Conservation (phyloP, 1,140 invertebrate species). For the Ptiloglossa arizonensis region DNA sequence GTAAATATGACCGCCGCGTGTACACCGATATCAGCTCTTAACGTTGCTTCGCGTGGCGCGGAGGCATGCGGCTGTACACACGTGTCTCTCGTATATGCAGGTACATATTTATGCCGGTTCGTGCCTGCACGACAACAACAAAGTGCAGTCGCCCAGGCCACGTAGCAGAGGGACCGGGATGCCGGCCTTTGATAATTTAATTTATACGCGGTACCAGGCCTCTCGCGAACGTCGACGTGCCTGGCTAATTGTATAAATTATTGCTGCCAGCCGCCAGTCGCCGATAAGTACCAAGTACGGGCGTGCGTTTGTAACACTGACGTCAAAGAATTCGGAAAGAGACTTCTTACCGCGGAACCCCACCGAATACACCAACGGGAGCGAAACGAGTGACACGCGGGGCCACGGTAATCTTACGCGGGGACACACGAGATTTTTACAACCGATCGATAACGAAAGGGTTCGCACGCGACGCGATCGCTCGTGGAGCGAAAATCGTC, state of each 20-base stretch:
- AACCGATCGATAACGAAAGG: too few species aligned
- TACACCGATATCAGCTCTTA: background rate
- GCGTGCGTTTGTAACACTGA: constrained; percentile 19
- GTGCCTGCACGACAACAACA: constrained; percentile 53
- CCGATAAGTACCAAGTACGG: constrained; percentile 39
- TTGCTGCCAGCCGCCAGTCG: constrained; percentile 38
- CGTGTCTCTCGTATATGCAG: constrained; percentile 12
- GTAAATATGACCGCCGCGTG: constrained; percentile 20
- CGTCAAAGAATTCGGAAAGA: constrained; percentile 39
- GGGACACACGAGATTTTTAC: too few species aligned
- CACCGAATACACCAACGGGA: background rate
- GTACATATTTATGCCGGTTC: constrained; percentile 60
- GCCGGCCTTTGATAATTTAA: constrained; percentile 67
- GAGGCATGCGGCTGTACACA: constrained; percentile 14
- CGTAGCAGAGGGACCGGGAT: constrained; percentile 13
- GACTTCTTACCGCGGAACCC: background rate
- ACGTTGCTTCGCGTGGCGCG: background rate
- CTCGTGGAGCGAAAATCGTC: too few species aligned
- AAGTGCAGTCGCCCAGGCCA: constrained; percentile 44
- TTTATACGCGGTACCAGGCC: constrained; percentile 51
- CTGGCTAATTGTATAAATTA: constrained; percentile 72
- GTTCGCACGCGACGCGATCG: too few species aligned
- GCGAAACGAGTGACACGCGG: too few species aligned
- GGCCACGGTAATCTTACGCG: too few species aligned
- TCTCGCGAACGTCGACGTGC: constrained; percentile 48